A percentile compares a stretch with the other conserved stretches of the same genome.
These are phyloP conservation scores for Strongylocentrotus purpuratus DNA, from an alignment of 35 echinoderm and acorn worm genomes.

Conservation along the genomic window DNA sequence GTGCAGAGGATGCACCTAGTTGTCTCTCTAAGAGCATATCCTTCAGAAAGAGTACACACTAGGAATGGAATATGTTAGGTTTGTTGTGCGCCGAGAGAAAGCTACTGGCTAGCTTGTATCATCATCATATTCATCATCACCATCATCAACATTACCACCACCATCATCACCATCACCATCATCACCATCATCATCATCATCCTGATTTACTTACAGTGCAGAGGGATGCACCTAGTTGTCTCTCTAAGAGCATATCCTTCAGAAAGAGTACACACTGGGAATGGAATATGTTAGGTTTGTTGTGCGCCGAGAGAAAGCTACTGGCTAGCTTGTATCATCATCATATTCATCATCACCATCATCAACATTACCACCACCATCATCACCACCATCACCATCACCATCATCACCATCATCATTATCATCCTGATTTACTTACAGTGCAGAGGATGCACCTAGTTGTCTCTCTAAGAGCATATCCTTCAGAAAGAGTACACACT, in stretches of 20 bases:
- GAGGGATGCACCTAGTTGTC: not conserved
- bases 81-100: conserved; percentile 69
- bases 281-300: conserved; percentile 74
- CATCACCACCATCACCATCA: not conserved
- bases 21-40: conserved; percentile 71
- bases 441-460: not conserved
- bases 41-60: conserved; percentile 83
- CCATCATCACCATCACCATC: conserved; percentile 1
- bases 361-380: not conserved
- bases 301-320: conserved; percentile 68
- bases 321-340: conserved; percentile 63
- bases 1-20: not conserved
- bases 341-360: not conserved
- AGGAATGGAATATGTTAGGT: conserved; percentile 73
- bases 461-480: conserved; percentile 71
- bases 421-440: not conserved
- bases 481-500: conserved; percentile 83
- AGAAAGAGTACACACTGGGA: conserved; percentile 82
- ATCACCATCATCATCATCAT: not conserved
- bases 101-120: conserved; percentile 69
- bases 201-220: not conserved
- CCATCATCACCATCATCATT: not conserved
- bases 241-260: conserved; percentile 73
- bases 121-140: not conserved
- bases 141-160: not conserved